A percentile compares a stretch with the other conserved stretches of the same genome.
These are phyloP conservation scores for Numenius phaeopus DNA, from an alignment of 2,797 vertebrate genomes.

Conservation along the genomic window DNA sequence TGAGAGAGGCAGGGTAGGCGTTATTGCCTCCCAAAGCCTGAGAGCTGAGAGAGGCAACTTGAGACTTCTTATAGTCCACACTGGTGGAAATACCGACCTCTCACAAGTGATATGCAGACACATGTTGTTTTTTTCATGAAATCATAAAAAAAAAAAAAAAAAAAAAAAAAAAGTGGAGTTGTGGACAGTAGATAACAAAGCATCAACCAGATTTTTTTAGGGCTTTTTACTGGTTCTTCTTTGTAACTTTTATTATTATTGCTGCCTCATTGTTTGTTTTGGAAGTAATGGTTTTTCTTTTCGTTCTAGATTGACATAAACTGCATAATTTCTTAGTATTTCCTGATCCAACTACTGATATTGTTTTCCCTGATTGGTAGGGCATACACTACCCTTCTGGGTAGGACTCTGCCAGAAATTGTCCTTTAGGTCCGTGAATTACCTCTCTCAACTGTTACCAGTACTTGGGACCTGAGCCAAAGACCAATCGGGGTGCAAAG, in stretches of 20 bases:
- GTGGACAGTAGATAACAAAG: neutral
- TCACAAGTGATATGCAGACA: neutral
- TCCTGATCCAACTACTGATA: neutral
- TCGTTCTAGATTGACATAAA: neutral
- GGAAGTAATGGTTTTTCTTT: neutral
- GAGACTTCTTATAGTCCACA: neutral
- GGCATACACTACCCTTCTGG: neutral
- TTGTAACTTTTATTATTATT: neutral
- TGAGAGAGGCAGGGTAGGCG: neutral
- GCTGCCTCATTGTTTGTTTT: neutral
- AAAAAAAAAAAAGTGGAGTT: neutral
- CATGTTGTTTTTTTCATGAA: accelerated
- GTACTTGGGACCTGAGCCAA: neutral
- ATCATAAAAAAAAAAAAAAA: neutral
- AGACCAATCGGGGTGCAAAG: neutral
- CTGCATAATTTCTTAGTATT: neutral
- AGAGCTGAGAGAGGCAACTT: neutral
- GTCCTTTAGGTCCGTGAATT: neutral
- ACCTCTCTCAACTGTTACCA: neutral
- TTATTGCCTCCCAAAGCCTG: neutral
- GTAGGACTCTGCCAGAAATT: neutral
- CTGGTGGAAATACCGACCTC: neutral
- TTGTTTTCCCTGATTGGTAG: neutral
- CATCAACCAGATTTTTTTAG: neutral
- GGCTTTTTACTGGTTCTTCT: neutral